These are phyloP conservation scores for Syrmaticus mikado DNA, from an alignment of 2,113 vertebrate genomes.

Conservation along the genomic window DNA sequence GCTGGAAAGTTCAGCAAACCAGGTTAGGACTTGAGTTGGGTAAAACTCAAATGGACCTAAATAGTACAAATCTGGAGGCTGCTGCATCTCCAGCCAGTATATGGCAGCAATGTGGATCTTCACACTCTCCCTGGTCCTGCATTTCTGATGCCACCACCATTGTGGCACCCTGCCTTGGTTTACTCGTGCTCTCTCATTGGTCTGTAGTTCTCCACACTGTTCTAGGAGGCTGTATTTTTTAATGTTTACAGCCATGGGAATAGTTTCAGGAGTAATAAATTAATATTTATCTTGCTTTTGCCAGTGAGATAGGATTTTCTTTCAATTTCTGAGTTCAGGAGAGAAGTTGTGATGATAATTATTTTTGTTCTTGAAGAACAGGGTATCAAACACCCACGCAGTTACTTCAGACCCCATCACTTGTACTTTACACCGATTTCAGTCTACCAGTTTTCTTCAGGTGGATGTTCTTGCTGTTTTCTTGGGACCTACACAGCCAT, in stretches of 20 bases:
- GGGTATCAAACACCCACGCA: neutral
- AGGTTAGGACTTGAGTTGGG: neutral
- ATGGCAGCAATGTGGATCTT: rapidly evolving
- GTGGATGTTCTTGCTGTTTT: neutral
- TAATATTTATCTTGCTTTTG: neutral
- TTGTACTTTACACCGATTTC: neutral
- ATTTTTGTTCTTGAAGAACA: neutral
- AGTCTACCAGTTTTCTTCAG: neutral
- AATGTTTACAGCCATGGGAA: neutral
- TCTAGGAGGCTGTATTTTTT: neutral
- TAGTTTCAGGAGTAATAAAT: neutral
- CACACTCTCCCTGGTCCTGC: neutral
- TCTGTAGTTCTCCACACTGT: neutral
- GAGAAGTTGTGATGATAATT: neutral
- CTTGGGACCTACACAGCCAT: neutral
- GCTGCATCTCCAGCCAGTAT: neutral
- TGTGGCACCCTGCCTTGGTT: neutral
- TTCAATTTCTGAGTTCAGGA: neutral
- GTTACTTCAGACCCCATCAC: neutral
- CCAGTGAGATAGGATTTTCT: neutral
- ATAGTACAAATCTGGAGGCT: neutral
- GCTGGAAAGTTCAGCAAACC: neutral
- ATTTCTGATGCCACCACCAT: rapidly evolving
- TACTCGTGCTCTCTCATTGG: rapidly evolving
- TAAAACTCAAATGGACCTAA: neutral